These are phyloP conservation scores for Sphaerolaimus hirsutus DNA, from an alignment of 2,888 invertebrate genomes.

Conservation along the genomic window DNA sequence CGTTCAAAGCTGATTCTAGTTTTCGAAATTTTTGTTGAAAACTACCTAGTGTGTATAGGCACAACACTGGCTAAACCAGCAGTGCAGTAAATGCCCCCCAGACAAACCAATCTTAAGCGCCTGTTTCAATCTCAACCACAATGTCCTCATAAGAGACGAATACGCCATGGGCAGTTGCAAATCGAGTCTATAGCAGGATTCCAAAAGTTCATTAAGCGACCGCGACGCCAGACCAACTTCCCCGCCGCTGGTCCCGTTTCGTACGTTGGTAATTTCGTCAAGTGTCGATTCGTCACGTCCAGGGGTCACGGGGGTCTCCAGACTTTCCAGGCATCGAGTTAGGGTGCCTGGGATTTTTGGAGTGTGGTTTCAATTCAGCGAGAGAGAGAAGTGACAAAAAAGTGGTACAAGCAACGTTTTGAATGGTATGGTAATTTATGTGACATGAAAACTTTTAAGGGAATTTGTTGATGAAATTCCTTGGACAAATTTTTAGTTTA, in stretches of 20 bases:
- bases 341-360: slow-evolving; percentile 45
- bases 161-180: slow-evolving; percentile 40
- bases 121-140: slow-evolving; percentile 42
- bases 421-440: too few relatives aligned
- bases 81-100: slow-evolving; percentile 20
- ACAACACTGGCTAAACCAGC: slow-evolving; percentile 26
- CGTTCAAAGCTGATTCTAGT: too few relatives aligned
- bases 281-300: slow-evolving; percentile 26
- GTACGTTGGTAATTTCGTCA: too few relatives aligned
- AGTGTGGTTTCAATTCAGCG: too few relatives aligned
- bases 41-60: slow-evolving; percentile 47
- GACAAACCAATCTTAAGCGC: slow-evolving; percentile 8
- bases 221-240: too few relatives aligned
- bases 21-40: slow-evolving; percentile 43
- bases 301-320: slow-evolving; percentile 38
- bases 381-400: too few relatives aligned
- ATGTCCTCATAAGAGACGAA: too few relatives aligned
- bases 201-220: slow-evolving; percentile 43
- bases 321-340: slow-evolving; percentile 45
- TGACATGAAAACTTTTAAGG: too few relatives aligned
- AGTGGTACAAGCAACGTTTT: too few relatives aligned
- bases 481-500: too few relatives aligned
- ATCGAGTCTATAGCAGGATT: slow-evolving; percentile 26
- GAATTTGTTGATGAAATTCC: too few relatives aligned
- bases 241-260: too few relatives aligned